Percentiles rank a stretch among this genome's conserved stretches.
phyloP scores from a whole-genome alignment of 2,797 vertebrate species.

The Myiotriccus ornatus region DNA sequence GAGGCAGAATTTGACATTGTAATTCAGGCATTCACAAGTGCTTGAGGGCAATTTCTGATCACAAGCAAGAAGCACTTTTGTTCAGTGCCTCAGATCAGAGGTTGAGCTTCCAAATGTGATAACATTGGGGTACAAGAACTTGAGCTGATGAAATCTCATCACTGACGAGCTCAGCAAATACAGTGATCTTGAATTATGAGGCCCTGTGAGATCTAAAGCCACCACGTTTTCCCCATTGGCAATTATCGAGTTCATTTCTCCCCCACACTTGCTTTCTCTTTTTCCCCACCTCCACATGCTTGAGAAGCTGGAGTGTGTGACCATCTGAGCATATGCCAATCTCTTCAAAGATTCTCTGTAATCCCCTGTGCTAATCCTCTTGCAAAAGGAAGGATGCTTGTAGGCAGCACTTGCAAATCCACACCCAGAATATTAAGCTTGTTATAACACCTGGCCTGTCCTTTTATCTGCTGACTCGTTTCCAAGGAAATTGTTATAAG shows the following conservation, averaged over 20 bases:
- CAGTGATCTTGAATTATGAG: background rate
- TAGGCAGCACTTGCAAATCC: slow-evolving; percentile 22
- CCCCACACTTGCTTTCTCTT: background rate
- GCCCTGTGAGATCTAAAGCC: background rate
- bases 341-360: slow-evolving; percentile 23
- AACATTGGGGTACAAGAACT: background rate
- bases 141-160: background rate
- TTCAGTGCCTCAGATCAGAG: background rate
- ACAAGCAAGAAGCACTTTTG: background rate
- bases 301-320: background rate
- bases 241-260: background rate
- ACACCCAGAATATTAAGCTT: slow-evolving; percentile 1
- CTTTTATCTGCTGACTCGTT: background rate
- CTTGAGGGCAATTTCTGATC: background rate
- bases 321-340: background rate
- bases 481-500: background rate
- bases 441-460: slow-evolving; percentile 14
- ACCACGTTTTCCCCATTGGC: background rate
- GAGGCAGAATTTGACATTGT: background rate
- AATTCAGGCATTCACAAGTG: background rate
- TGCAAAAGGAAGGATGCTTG: slow-evolving; percentile 10
- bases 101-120: background rate
- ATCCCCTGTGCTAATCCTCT: slow-evolving; percentile 25
- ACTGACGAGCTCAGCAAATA: background rate
- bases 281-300: background rate